Percentiles rank a stretch among this genome's conserved stretches.
phyloP scores from a whole-genome alignment of 2,113 vertebrate species.

The Menura novaehollandiae region DNA sequence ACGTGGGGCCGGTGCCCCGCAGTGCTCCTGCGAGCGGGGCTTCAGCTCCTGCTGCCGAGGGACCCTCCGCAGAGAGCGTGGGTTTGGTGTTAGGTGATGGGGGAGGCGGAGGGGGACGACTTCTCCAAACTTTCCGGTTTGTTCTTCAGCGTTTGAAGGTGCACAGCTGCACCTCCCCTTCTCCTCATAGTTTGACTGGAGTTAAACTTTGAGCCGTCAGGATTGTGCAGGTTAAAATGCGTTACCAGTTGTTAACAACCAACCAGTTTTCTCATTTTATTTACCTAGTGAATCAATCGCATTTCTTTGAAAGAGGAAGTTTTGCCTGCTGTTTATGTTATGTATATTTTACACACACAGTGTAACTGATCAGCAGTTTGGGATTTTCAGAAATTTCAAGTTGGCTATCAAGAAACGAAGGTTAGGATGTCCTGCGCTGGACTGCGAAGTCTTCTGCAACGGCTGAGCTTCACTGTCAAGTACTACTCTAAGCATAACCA shows the following conservation, averaged over 20 bases:
- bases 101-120: too few species aligned
- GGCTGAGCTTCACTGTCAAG: slow-evolving; percentile 31
- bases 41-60: neutral
- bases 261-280: neutral
- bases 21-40: neutral
- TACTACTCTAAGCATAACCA: neutral
- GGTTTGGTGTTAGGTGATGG: fast-evolving
- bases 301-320: neutral
- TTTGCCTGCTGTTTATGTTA: neutral
- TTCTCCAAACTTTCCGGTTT: neutral
- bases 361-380: neutral
- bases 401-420: neutral
- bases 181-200: too few species aligned
- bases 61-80: too few species aligned
- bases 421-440: neutral
- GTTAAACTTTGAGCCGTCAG: fast-evolving
- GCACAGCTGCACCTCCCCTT: too few species aligned
- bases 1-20: fast-evolving
- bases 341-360: neutral
- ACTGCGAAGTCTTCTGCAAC: slow-evolving; percentile 38
- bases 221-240: neutral
- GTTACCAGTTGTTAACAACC: too few species aligned
- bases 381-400: neutral
- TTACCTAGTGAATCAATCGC: neutral
- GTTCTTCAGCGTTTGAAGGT: neutral